These are phyloP conservation scores for Menidia menidia DNA, from an alignment of 2,797 vertebrate genomes.

Conservation along the genomic window DNA sequence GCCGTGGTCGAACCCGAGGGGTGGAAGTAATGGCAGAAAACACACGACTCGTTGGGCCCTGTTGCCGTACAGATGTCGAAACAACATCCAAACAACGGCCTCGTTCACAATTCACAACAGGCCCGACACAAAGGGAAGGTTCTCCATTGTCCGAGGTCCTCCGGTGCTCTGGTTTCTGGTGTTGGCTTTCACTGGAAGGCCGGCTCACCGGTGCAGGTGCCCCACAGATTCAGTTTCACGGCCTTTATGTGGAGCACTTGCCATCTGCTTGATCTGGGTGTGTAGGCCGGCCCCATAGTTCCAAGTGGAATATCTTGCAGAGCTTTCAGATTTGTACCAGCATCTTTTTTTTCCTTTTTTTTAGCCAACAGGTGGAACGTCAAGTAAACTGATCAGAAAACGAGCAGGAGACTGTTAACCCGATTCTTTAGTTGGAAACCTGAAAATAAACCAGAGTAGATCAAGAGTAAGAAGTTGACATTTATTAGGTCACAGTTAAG, in stretches of 20 bases:
- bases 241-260: slow-evolving; percentile 69
- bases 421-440: too few relatives aligned
- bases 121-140: slow-evolving; percentile 43
- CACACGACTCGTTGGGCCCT: slow-evolving; percentile 17
- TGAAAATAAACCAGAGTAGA: too few relatives aligned
- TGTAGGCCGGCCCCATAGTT: slow-evolving; percentile 45
- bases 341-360: too few relatives aligned
- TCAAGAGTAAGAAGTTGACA: too few relatives aligned
- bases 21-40: too few relatives aligned
- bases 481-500: too few relatives aligned
- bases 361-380: slow-evolving; percentile 16
- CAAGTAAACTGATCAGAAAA: slow-evolving; percentile 6
- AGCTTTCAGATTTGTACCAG: slow-evolving; percentile 51
- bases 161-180: slow-evolving; percentile 68
- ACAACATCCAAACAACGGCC: slow-evolving; percentile 44
- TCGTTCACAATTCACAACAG: slow-evolving; percentile 68
- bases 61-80: slow-evolving; percentile 61
- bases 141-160: slow-evolving; percentile 57
- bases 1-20: too few relatives aligned
- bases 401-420: too few relatives aligned
- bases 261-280: slow-evolving; percentile 75
- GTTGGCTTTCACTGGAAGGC: slow-evolving; percentile 66
- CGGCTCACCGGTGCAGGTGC: slow-evolving; percentile 67
- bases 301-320: slow-evolving; percentile 50
- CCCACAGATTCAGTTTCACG: slow-evolving; percentile 72